These are phyloP conservation scores for Ormia ochracea DNA, from an alignment of 2,888 invertebrate species.

Conservation along the genomic window DNA sequence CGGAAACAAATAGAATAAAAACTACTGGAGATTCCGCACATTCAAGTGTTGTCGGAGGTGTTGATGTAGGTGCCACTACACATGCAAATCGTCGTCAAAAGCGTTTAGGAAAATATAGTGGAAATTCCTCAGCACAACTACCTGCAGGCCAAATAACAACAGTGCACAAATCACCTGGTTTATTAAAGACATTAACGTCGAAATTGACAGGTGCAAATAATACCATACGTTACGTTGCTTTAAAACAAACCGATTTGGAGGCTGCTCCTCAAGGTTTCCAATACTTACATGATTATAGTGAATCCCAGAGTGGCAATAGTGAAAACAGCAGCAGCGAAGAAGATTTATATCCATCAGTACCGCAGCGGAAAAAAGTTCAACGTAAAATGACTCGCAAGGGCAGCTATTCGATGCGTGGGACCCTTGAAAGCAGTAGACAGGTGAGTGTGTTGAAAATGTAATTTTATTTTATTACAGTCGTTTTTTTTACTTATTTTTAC, in stretches of 20 bases:
- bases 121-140: slow-evolving; percentile 2
- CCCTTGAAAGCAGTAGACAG: slow-evolving; percentile 56
- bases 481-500: too few species aligned
- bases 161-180: slow-evolving; percentile 39
- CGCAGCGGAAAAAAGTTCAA: slow-evolving; percentile 64
- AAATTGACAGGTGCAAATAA: slow-evolving; percentile 25
- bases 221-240: slow-evolving; percentile 62
- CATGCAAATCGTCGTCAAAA: slow-evolving; percentile 33
- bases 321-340: slow-evolving; percentile 70
- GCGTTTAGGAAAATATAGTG: slow-evolving; percentile 29
- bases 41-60: background rate
- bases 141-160: slow-evolving; percentile 2
- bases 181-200: slow-evolving; percentile 41
- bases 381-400: slow-evolving; percentile 62
- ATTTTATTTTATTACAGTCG: too few species aligned
- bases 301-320: slow-evolving; percentile 15
- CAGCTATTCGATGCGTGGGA: slow-evolving; percentile 62
- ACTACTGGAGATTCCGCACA: slow-evolving; percentile 29
- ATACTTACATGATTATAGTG: slow-evolving; percentile 8
- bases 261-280: background rate
- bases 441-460: slow-evolving; percentile 44
- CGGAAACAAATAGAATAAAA: slow-evolving; percentile 39
- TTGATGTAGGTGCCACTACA: background rate
- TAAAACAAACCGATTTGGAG: slow-evolving; percentile 70
- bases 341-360: slow-evolving; percentile 66